A percentile compares a stretch with the other conserved stretches of the same genome.
Evolutionary conservation across 2,888 invertebrate genomes (phyloP).

Genomic region (Eupithecia tripunctaria): DNA sequence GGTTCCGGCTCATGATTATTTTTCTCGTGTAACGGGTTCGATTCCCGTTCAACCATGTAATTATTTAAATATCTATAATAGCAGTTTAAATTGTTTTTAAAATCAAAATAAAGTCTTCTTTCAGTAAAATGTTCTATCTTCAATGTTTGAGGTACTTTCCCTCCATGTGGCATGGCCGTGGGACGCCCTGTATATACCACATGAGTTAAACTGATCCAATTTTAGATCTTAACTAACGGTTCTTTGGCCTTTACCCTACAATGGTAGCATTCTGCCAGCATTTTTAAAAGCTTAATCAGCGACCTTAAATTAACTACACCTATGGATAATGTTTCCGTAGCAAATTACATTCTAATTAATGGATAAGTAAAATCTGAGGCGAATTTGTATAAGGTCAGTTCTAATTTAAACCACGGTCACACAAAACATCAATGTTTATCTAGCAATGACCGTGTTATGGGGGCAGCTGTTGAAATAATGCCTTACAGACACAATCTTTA

Average conservation of each 20-base stretch:
- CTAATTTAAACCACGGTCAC: constrained; percentile 59
- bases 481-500: neutral
- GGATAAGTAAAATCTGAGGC: constrained; percentile 9
- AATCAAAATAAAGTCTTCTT: too few relatives aligned
- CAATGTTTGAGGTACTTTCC: too few relatives aligned
- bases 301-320: neutral
- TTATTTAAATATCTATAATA: too few relatives aligned
- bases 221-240: neutral
- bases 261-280: neutral
- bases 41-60: too few relatives aligned
- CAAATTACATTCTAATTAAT: constrained; percentile 11
- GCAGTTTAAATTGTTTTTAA: too few relatives aligned
- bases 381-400: constrained; percentile 46
- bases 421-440: constrained; percentile 53
- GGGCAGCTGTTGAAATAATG: constrained; percentile 13
- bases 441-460: constrained; percentile 43
- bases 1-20: too few relatives aligned
- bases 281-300: neutral
- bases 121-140: too few relatives aligned
- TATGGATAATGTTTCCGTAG: neutral
- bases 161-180: too few relatives aligned
- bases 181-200: too few relatives aligned
- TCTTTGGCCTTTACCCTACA: neutral
- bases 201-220: neutral
- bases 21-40: too few relatives aligned